Evolutionary conservation across 37 sponge, comb jelly and placozoan genomes (phyloP).

Genomic region (Aphrocallistes beatrix): DNA sequence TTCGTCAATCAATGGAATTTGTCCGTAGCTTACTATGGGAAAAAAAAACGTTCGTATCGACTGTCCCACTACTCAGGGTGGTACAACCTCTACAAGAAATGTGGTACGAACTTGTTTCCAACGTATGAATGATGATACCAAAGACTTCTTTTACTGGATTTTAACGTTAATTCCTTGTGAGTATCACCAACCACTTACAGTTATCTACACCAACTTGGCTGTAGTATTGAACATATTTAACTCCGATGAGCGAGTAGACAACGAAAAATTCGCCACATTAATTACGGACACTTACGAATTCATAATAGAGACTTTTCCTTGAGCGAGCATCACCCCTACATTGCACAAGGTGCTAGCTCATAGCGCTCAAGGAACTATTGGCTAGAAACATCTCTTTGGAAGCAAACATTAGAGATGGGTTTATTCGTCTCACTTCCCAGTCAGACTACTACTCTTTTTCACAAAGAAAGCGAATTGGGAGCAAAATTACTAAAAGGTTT

Average conservation of each 20-base stretch:
- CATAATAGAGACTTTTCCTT: background rate
- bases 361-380: too few species aligned
- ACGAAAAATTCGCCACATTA: too few species aligned
- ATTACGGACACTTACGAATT: too few species aligned
- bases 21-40: too few species aligned
- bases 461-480: background rate
- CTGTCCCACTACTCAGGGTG: background rate
- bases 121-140: too few species aligned
- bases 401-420: background rate
- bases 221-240: too few species aligned
- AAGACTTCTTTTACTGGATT: too few species aligned
- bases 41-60: too few species aligned
- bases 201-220: background rate
- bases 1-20: too few species aligned
- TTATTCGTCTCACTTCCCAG: background rate
- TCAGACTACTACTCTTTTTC: background rate
- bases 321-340: background rate
- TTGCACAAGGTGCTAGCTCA: background rate
- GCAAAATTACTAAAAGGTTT: background rate
- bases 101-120: too few species aligned
- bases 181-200: background rate
- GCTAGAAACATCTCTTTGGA: background rate
- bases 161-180: background rate
- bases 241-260: too few species aligned
- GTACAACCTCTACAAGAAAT: background rate